Conservation (phyloP, 2,888 invertebrate genomes). For the Nudaria mundana region DNA sequence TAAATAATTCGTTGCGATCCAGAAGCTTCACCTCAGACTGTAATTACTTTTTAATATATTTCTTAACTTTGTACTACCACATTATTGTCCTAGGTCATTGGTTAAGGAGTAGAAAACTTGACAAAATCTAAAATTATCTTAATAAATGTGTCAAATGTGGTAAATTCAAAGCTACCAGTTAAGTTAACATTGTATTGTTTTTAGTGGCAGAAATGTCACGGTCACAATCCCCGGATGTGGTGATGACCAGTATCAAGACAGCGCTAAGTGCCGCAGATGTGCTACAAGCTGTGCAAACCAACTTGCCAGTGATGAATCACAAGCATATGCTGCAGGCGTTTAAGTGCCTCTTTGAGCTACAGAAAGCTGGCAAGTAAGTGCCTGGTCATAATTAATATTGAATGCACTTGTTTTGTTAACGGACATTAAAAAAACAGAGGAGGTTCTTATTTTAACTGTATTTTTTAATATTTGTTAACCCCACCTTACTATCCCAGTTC, state of each 20-base stretch:
- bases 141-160: too few relatives aligned
- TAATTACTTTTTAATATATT: slow-evolving; percentile 26
- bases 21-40: slow-evolving; percentile 50
- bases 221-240: slow-evolving; percentile 55
- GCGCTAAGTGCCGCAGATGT: slow-evolving; percentile 65
- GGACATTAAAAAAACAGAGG: too few relatives aligned
- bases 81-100: background rate
- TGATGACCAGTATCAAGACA: slow-evolving; percentile 66
- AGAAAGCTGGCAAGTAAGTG: slow-evolving; percentile 73
- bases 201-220: slow-evolving; percentile 41
- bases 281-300: slow-evolving; percentile 68
- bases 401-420: too few relatives aligned
- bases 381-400: too few relatives aligned
- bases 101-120: background rate
- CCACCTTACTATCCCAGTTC: too few relatives aligned
- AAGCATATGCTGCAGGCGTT: slow-evolving; percentile 81
- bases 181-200: background rate
- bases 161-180: background rate
- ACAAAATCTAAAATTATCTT: too few relatives aligned
- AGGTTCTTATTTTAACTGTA: too few relatives aligned
- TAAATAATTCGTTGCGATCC: slow-evolving; percentile 42
- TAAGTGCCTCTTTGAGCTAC: slow-evolving; percentile 75
- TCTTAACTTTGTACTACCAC: background rate
- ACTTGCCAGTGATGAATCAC: slow-evolving; percentile 66
- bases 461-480: too few relatives aligned